phyloP scores from a whole-genome alignment of 2,113 vertebrate species.

The Pseudorectes ferrugineus region DNA sequence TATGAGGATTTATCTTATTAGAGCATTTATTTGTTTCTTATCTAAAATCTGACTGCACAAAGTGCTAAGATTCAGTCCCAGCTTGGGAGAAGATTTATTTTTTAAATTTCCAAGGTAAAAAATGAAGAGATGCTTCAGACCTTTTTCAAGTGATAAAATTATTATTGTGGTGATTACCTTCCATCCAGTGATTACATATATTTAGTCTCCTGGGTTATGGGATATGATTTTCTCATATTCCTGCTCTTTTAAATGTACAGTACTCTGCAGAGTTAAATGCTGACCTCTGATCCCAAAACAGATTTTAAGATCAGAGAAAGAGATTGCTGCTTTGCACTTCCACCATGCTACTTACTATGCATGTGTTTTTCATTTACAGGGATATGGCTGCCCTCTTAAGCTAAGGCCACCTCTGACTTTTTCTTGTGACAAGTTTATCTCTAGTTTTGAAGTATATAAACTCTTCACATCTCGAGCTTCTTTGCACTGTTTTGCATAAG shows the following conservation, averaged over 20 bases:
- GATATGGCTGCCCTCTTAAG: background rate
- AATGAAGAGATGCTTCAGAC: background rate
- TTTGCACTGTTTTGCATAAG: background rate
- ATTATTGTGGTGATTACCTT: background rate
- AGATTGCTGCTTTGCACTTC: background rate
- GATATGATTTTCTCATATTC: background rate
- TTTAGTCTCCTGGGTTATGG: background rate
- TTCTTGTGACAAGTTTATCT: background rate
- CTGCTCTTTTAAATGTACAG: background rate
- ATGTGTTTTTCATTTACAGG: background rate
- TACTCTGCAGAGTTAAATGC: background rate
- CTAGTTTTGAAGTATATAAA: background rate
- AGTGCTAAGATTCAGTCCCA: background rate
- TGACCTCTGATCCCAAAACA: background rate
- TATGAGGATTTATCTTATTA: background rate
- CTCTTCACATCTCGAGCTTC: background rate
- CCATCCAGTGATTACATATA: background rate
- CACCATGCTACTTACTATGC: background rate
- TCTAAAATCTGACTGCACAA: background rate
- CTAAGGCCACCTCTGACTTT: background rate
- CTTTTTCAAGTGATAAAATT: background rate
- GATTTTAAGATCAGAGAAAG: background rate
- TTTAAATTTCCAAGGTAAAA: background rate
- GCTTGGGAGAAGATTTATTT: background rate
- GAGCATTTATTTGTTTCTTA: background rate